Evolutionary conservation across 2,113 vertebrate species (phyloP).

Genomic region (Theristicus caerulescens): DNA sequence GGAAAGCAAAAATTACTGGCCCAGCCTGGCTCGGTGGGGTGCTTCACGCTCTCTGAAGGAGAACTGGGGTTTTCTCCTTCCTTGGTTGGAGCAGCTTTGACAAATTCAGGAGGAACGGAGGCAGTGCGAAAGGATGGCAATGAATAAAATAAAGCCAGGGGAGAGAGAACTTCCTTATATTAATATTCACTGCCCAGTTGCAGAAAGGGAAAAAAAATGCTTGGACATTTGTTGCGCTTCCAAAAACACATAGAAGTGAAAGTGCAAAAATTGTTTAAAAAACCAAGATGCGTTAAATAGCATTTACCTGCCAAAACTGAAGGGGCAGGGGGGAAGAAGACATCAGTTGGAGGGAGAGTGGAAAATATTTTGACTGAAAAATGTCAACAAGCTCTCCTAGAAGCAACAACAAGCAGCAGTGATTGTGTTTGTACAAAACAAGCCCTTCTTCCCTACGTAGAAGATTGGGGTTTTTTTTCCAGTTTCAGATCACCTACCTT

Average conservation of each 20-base stretch:
- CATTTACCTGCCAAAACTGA: neutral
- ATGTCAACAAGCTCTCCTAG: constrained; percentile 17
- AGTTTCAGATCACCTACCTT: neutral
- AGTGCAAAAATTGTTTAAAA: neutral
- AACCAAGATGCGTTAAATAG: neutral
- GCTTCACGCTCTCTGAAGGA: neutral
- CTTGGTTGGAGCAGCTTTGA: neutral
- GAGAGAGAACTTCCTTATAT: neutral
- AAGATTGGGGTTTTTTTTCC: neutral
- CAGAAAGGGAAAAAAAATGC: neutral
- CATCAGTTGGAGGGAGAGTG: neutral
- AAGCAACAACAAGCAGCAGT: neutral
- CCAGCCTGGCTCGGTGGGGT: neutral
- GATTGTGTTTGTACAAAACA: neutral
- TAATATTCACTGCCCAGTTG: neutral
- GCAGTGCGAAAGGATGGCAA: neutral
- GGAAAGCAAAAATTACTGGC: neutral
- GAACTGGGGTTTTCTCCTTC: neutral
- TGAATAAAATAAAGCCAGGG: neutral
- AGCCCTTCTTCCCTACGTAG: neutral
- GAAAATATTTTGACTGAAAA: constrained; percentile 40
- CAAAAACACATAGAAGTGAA: neutral
- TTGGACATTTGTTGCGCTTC: neutral
- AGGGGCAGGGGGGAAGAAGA: neutral
- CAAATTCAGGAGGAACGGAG: neutral